Evolutionary conservation across 2,113 vertebrate species (phyloP), one percentile per base, ranked within the genome.

Genomic region (Muntiacus muntjak): DNA sequence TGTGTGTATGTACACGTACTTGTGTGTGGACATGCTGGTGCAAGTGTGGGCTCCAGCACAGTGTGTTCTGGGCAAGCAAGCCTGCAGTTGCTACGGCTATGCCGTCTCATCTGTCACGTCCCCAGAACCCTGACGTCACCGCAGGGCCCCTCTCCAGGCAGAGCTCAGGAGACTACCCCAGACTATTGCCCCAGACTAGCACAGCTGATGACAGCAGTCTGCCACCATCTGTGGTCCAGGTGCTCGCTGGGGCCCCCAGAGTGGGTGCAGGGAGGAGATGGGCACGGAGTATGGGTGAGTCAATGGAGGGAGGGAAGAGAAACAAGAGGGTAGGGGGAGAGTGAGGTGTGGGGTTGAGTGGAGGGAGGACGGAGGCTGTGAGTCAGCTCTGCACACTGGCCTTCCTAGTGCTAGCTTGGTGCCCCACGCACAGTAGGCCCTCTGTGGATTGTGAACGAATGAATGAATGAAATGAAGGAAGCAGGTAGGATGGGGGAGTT

Each of bases 71-170:
- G 11, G 21, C 7, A 14, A 55, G 47, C 52, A 47, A 33, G 33
- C 26, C 26, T 8, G 10, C 30, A 11, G 40, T 40, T 1, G 1
- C 15, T 19, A 16, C n/a, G 40, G 10, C 45, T 36, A 13, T 1
- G 0, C 26, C 1, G 2, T 57, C 36, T 28, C 8, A 1, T 14
- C 26, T 25, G 14, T 13, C 15, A 11, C 33, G 6, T 14, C 11
- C 33, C 36, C 17, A 43, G 19, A 0, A 0, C 5, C 11, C 60
- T 21, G 40, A 13, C 23, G 1, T 11, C 21, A 11, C 47, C 2
- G 0, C 57, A n/a, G 79, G 55, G 13, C 2, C 36, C 36, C 91
- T 52, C 26, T 67, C 86, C 28, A 28, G n/a, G 16, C 3, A 0
- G 6, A 43, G 26, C 16, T 47, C 25, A 25, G 50, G 50, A 8